Evolutionary conservation across 1,140 invertebrate species (phyloP), one percentile per base, ranked within the genome.

Genomic region (Pseudobourletiella spinata): DNA sequence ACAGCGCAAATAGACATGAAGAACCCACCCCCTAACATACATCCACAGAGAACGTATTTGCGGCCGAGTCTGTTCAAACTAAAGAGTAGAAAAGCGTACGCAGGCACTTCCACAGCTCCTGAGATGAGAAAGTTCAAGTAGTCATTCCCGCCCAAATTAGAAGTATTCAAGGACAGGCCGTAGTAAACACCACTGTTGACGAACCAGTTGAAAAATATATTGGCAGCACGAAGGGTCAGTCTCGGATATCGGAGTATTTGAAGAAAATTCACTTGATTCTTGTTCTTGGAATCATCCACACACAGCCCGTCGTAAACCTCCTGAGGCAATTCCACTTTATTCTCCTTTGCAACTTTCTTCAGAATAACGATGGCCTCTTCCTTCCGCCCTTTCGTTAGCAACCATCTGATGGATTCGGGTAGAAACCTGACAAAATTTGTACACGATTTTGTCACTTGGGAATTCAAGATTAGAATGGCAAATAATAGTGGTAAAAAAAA

Each of bases 371-470:
- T 82, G 0, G 87, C 88, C 75, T 87, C 83, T 16, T 84, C 79
- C 16, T 79, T 76, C 28, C 83, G 79, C n/a, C 84, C 85, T 73
- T 89, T 86, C 2, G 84, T 83, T 24, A 91, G 72, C 16, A 91
- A 73, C 88, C 88, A 91, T 63, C 88, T 79, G 1, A 84, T 83
- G 3, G 87, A 90, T 74, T 91, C 89, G 2, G 88, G 88, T 72
- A 89, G 84, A 65, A 89, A 84, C 81, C 82, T 84, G 20, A 59
- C 59, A 61, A 57, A 50, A 57, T 57, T 61, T 59, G 57, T 22
- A 64, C 22, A n/a, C n/a, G 30, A n/a, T n/a, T n/a, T n/a, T n/a
- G n/a, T n/a, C n/a, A n/a, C n/a, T n/a, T n/a, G n/a, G n/a, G n/a
- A n/a, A n/a, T n/a, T n/a, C n/a, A n/a, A n/a, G n/a, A n/a, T n/a